Evolutionary conservation across 2,797 vertebrate genomes (phyloP).

Genomic region (Jordanella pulchra): DNA sequence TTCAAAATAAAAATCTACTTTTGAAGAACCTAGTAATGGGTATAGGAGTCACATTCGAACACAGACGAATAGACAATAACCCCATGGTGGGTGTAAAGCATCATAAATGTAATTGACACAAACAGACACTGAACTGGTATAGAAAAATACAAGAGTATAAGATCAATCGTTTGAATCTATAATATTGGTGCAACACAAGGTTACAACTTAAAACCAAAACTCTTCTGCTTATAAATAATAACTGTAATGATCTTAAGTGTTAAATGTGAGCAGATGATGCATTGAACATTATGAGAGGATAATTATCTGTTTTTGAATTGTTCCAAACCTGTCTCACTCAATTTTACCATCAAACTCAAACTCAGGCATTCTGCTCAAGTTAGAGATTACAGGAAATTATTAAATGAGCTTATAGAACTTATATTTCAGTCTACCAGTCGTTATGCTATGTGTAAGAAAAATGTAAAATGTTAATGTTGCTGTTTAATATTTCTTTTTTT

Average conservation of each 20-base stretch:
- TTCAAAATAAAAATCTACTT: conserved; percentile 18
- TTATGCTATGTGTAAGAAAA: neutral
- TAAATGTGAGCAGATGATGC: neutral
- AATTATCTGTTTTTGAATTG: neutral
- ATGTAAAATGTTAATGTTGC: no score
- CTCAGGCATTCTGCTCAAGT: neutral
- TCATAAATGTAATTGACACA: neutral
- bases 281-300: neutral
- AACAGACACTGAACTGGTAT: neutral
- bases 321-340: neutral
- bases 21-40: conserved; percentile 6
- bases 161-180: neutral
- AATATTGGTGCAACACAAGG: neutral
- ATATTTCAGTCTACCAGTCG: neutral
- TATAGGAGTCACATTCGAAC: neutral
- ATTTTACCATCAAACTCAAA: neutral
- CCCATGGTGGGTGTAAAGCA: neutral
- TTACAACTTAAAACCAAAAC: neutral
- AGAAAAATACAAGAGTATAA: neutral
- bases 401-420: neutral
- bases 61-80: neutral
- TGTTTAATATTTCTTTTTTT: no score
- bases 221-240: neutral
- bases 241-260: neutral
- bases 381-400: neutral